Evolutionary conservation across 2,113 vertebrate species (phyloP).

Genomic region (Cinclus mexicanus): DNA sequence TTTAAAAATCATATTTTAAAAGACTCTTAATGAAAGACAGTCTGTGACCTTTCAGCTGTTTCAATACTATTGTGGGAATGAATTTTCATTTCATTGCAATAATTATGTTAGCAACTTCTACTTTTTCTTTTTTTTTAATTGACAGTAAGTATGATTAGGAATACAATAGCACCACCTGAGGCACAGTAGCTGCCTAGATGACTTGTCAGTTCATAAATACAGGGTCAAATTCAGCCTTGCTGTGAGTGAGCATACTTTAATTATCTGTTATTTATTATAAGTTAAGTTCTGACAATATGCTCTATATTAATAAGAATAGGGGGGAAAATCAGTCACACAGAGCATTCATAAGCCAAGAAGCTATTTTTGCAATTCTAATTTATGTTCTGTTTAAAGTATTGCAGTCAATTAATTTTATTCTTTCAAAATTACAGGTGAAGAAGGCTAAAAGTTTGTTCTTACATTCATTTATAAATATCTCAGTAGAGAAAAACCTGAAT

Average conservation of each 20-base stretch:
- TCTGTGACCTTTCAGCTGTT: constrained; percentile 70
- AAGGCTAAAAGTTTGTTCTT: not conserved
- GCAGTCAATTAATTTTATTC: not conserved
- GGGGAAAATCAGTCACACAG: not conserved
- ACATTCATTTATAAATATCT: not conserved
- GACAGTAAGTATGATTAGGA: constrained; percentile 58
- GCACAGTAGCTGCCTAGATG: constrained; percentile 44
- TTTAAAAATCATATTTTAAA: constrained; percentile 54
- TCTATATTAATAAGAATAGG: not conserved
- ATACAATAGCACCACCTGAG: constrained; percentile 65
- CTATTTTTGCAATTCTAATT: constrained; percentile 24
- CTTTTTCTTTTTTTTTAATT: constrained; percentile 43
- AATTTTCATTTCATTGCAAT: constrained; percentile 56
- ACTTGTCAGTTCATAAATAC: constrained; percentile 48
- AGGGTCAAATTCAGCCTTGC: constrained; percentile 40
- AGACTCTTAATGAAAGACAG: constrained; percentile 59
- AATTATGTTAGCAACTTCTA: constrained; percentile 65
- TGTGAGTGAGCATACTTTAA: constrained; percentile 21
- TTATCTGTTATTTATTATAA: constrained; percentile 54
- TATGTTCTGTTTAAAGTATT: constrained; percentile 3
- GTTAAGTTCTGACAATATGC: constrained; percentile 14
- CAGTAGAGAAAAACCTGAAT: not conserved
- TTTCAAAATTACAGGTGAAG: constrained; percentile 15
- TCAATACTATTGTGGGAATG: constrained; percentile 39
- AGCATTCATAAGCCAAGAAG: not conserved